A percentile compares a stretch with the other conserved stretches of the same genome.
Conservation (phyloP, 2,888 invertebrate genomes). For the Tipula lateralis region DNA sequence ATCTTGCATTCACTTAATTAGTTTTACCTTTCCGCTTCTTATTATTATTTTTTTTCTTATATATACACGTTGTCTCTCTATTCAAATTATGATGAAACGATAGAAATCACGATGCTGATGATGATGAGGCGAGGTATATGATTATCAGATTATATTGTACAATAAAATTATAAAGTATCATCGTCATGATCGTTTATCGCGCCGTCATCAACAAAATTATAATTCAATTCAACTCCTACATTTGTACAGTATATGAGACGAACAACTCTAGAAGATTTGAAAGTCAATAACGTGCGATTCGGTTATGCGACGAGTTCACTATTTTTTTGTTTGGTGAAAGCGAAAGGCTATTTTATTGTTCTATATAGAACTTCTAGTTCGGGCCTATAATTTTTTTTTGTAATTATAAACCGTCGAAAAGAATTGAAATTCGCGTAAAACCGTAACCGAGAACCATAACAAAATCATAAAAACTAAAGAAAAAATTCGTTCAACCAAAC, state of each 20-base stretch:
- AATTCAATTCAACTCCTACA: neutral
- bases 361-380: neutral
- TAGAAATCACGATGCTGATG: neutral
- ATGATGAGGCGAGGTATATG: neutral
- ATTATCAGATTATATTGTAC: neutral
- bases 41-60: neutral
- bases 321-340: neutral
- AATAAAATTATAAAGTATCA: neutral
- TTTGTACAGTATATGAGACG: neutral
- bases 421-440: neutral
- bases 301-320: neutral
- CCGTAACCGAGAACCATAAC: neutral
- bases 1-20: constrained; percentile 1
- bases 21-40: constrained; percentile 24
- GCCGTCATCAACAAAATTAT: neutral
- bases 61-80: neutral
- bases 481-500: neutral
- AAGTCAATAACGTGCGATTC: neutral
- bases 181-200: neutral
- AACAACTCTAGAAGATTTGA: neutral
- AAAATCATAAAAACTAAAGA: neutral
- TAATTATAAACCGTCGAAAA: neutral
- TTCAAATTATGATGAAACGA: constrained; percentile 4
- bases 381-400: neutral
- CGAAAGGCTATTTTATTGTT: neutral